These are phyloP conservation scores for Trachymyrmex cornetzi DNA, from an alignment of 1,140 invertebrate species.

Conservation along the genomic window DNA sequence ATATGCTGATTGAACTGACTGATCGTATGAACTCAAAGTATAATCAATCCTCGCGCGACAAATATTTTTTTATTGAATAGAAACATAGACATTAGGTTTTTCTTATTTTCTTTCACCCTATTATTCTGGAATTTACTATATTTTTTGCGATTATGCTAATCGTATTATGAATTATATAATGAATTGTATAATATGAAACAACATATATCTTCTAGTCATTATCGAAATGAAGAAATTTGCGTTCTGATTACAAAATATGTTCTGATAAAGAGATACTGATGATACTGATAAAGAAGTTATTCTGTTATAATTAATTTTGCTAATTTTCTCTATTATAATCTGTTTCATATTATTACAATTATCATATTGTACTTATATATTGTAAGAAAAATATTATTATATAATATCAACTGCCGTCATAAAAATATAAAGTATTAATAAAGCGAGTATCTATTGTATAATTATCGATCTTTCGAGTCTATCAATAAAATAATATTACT, in stretches of 20 bases:
- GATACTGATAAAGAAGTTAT: not conserved
- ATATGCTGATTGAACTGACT: not conserved
- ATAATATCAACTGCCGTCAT: not conserved
- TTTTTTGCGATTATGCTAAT: not conserved
- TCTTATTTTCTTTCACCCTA: not conserved
- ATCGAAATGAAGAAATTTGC: slow-evolving; percentile 34
- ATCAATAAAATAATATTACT: slow-evolving; percentile 11
- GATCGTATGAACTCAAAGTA: not conserved
- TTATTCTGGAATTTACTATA: slow-evolving; percentile 17
- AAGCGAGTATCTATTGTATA: slow-evolving; percentile 8
- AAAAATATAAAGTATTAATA: not conserved
- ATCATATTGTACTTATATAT: slow-evolving; percentile 7
- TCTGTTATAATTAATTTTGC: not conserved
- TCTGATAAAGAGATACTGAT: not conserved
- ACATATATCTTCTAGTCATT: not conserved
- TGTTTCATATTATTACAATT: not conserved
- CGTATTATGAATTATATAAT: not conserved
- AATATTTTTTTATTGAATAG: not conserved
- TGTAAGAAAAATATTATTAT: not conserved
- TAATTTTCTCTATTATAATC: not conserved
- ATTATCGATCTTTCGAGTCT: not conserved
- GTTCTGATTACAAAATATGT: not conserved
- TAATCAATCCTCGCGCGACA: not conserved
- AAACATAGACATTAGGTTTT: not conserved
- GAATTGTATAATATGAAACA: not conserved